phyloP scores from a whole-genome alignment of 2,113 vertebrate species.

The Cephalopterus ornatus region DNA sequence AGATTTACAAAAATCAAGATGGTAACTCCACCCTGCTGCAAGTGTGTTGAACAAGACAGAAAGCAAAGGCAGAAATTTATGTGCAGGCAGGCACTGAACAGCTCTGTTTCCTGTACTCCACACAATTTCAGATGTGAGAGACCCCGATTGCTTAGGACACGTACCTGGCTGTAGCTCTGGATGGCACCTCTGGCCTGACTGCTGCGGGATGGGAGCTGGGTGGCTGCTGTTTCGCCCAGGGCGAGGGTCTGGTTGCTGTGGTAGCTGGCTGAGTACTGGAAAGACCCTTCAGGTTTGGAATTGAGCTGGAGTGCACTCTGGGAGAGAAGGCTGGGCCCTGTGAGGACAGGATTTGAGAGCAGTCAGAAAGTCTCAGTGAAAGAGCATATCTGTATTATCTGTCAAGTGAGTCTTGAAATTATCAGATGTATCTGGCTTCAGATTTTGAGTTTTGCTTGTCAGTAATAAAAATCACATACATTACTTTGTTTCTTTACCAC shows the following conservation, averaged over 20 bases:
- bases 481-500: not conserved
- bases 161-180: conserved; percentile 97
- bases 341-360: conserved; percentile 80
- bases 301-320: conserved; percentile 98
- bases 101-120: not conserved
- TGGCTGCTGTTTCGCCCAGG: conserved; percentile 83
- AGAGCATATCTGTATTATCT: conserved; percentile 78
- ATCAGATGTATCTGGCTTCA: conserved; percentile 25
- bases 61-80: not conserved
- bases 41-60: not conserved
- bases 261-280: conserved; percentile 98
- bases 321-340: conserved; percentile 95
- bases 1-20: not conserved
- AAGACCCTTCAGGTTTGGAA: conserved; percentile 95
- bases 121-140: not conserved
- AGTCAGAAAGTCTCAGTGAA: conserved; percentile 81
- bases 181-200: conserved; percentile 86
- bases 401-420: conserved; percentile 67
- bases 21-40: not conserved
- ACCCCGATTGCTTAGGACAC: not conserved
- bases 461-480: conserved; percentile 21
- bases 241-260: conserved; percentile 98
- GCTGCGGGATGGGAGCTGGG: conserved; percentile 85
- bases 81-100: accelerated
- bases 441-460: conserved; percentile 51